Conservation (phyloP, 1,140 invertebrate species). For the Homalodisca vitripennis region DNA sequence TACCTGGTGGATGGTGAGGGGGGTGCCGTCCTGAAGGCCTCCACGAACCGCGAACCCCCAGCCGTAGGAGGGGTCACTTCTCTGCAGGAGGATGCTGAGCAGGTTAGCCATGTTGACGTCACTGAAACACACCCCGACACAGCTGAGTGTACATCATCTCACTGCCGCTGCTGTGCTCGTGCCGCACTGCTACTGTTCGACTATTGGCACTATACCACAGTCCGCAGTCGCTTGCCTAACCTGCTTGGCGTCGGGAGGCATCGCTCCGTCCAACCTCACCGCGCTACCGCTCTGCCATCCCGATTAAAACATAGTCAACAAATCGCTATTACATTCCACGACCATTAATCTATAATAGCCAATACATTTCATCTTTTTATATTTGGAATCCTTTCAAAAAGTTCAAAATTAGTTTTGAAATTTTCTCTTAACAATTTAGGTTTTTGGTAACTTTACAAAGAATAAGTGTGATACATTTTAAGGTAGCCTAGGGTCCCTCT, state of each 20-base stretch:
- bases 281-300: no score
- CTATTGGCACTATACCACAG: not conserved
- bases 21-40: constrained; percentile 34
- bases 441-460: no score
- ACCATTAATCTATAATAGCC: no score
- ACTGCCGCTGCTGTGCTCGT: not conserved
- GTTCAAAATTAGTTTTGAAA: no score
- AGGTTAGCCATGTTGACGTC: constrained; percentile 32
- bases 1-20: constrained; percentile 35
- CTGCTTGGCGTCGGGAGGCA: not conserved
- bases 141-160: not conserved
- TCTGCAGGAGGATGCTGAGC: constrained; percentile 40
- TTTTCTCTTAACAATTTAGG: no score
- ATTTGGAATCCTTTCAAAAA: no score
- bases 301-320: no score
- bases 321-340: no score
- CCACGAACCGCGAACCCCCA: constrained; percentile 40
- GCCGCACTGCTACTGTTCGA: not conserved
- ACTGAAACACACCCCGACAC: not conserved
- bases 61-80: constrained; percentile 35
- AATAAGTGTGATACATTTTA: no score
- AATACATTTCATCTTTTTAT: no score
- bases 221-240: constrained; percentile 1
- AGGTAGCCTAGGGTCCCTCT: no score
- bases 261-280: not conserved